A percentile compares a stretch with the other conserved stretches of the same genome.
phyloP scores from a whole-genome alignment of 2,113 vertebrate genomes.

The Octodon degus region DNA sequence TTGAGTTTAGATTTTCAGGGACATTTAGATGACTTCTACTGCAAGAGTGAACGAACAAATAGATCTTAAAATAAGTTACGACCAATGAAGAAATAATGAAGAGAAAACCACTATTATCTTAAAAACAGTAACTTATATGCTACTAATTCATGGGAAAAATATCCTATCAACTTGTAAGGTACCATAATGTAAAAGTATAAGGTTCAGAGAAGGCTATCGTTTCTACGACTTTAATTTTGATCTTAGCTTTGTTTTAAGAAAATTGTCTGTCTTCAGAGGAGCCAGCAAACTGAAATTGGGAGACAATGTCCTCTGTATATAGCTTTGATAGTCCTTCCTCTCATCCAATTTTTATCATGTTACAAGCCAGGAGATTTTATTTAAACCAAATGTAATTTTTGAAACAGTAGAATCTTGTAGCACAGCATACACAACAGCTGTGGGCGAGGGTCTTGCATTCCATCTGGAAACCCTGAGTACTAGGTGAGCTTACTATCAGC shows the following conservation, averaged over 20 bases:
- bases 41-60: not conserved
- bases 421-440: accelerated
- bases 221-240: not conserved
- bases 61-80: not conserved
- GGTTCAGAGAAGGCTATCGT: not conserved
- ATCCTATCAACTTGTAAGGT: not conserved
- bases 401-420: not conserved
- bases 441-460: accelerated
- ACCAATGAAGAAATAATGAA: not conserved
- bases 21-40: not conserved
- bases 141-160: not conserved
- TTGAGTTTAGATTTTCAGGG: not conserved
- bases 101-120: not conserved
- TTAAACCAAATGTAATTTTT: not conserved
- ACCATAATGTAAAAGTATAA: not conserved
- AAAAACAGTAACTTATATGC: not conserved
- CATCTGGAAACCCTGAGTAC: not conserved
- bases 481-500: not conserved
- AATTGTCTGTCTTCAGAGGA: not conserved
- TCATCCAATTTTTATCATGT: not conserved
- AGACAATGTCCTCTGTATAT: not conserved
- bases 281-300: not conserved
- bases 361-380: not conserved
- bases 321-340: not conserved
- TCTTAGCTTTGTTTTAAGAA: constrained; percentile 27